Evolutionary conservation across 2,113 vertebrate species (phyloP).

Genomic region (Lonchura striata): DNA sequence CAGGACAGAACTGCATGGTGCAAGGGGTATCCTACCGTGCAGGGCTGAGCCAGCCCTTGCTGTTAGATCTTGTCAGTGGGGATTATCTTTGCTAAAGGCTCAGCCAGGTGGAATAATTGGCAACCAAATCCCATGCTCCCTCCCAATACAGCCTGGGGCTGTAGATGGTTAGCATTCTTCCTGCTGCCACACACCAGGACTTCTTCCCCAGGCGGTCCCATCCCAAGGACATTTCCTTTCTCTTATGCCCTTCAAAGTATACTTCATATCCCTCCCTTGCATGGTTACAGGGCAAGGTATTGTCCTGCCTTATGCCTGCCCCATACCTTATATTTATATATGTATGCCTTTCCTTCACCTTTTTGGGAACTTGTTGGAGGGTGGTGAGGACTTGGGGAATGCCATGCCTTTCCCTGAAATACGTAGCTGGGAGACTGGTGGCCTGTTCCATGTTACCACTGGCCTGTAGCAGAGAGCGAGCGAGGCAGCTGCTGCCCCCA

Average conservation of each 20-base stretch:
- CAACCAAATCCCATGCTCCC: background rate
- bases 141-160: background rate
- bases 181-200: rapidly evolving
- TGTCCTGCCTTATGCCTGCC: background rate
- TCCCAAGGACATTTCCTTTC: background rate
- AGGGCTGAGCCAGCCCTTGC: background rate
- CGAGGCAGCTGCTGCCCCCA: rapidly evolving
- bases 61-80: background rate
- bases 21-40: background rate
- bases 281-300: background rate
- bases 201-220: background rate
- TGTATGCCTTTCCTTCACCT: background rate
- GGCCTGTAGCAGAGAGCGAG: rapidly evolving
- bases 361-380: background rate
- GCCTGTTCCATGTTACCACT: background rate
- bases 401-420: background rate
- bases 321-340: background rate
- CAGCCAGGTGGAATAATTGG: conserved; percentile 9
- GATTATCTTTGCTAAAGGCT: conserved; percentile 9
- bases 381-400: background rate
- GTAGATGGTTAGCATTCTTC: background rate
- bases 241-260: background rate
- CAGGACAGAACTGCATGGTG: background rate
- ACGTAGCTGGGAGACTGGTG: rapidly evolving
- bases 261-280: background rate